Conservation (phyloP, 2,888 invertebrate species). For the Drosophila stalkeri region DNA sequence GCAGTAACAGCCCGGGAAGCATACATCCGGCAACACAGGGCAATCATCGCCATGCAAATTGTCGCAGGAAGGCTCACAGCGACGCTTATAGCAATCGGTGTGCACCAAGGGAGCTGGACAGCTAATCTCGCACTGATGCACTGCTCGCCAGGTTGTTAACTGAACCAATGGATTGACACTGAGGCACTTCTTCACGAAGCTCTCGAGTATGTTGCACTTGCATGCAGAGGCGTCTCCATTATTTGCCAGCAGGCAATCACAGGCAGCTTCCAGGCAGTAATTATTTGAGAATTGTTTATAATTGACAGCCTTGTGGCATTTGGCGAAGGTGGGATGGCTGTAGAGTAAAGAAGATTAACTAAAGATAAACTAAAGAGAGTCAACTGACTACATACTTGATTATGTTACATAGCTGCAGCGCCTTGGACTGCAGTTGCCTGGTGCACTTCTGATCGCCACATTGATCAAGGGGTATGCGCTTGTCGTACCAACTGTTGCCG, state of each 20-base stretch:
- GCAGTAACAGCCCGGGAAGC: constrained; percentile 94
- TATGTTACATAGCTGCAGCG: constrained; percentile 89
- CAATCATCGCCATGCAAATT: constrained; percentile 87
- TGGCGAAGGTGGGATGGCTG: constrained; percentile 88
- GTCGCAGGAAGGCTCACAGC: constrained; percentile 92
- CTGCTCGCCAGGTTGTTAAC: constrained; percentile 89
- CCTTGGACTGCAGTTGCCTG: constrained; percentile 87
- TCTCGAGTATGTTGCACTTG: constrained; percentile 89
- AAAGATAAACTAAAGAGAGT: background rate
- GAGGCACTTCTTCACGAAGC: constrained; percentile 91
- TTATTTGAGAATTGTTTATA: constrained; percentile 89
- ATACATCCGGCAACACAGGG: constrained; percentile 88
- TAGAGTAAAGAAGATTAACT: background rate
- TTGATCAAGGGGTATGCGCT: constrained; percentile 80
- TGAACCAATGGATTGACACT: constrained; percentile 88
- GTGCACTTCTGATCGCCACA: constrained; percentile 89
- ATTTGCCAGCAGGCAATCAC: constrained; percentile 89
- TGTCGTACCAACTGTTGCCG: constrained; percentile 91
- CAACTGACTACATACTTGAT: constrained; percentile 87
- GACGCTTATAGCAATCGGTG: constrained; percentile 91
- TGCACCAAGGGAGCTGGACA: constrained; percentile 92
- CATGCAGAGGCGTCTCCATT: constrained; percentile 86
- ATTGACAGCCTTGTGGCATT: constrained; percentile 88
- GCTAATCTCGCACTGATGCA: constrained; percentile 89
- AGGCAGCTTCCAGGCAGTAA: constrained; percentile 90